A percentile compares a stretch with the other conserved stretches of the same genome.
Evolutionary conservation across 2,113 vertebrate species (phyloP).

Genomic region (Podiceps cristatus): DNA sequence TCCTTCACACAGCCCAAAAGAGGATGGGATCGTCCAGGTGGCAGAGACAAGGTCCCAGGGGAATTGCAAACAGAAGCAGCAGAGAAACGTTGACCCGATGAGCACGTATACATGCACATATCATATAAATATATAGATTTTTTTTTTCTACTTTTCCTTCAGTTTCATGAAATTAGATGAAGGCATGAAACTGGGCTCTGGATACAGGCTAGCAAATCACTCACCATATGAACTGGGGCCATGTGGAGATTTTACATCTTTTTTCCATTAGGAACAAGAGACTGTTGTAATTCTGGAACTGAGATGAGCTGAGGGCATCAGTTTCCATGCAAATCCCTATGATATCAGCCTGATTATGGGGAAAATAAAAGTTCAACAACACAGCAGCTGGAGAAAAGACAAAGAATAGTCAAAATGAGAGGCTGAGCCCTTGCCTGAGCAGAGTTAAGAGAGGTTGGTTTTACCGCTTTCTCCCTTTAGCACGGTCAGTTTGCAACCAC

Average conservation of each 20-base stretch:
- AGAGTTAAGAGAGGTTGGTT: background rate
- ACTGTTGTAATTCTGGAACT: conserved; percentile 16
- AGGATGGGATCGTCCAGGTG: fast-evolving
- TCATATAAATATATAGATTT: background rate
- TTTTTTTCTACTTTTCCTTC: background rate
- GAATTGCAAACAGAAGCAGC: background rate
- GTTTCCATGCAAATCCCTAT: conserved; percentile 5
- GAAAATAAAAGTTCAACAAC: background rate
- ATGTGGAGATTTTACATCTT: background rate
- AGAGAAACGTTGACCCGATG: background rate
- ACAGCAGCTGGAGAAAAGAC: background rate
- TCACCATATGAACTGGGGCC: background rate
- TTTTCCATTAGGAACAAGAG: conserved; percentile 46
- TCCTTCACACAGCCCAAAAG: background rate
- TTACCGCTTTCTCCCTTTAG: background rate
- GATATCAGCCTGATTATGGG: conserved; percentile 26
- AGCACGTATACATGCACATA: background rate
- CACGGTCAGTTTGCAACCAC: background rate
- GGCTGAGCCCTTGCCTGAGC: background rate
- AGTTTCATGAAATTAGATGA: background rate
- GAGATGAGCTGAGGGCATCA: conserved; percentile 19
- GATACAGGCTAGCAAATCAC: background rate
- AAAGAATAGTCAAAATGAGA: background rate
- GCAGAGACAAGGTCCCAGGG: background rate
- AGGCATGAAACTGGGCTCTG: background rate